Evolutionary conservation across 2,113 vertebrate species (phyloP), one percentile per base, ranked within the genome.

Genomic region (Forbesichthys papilliferus): DNA sequence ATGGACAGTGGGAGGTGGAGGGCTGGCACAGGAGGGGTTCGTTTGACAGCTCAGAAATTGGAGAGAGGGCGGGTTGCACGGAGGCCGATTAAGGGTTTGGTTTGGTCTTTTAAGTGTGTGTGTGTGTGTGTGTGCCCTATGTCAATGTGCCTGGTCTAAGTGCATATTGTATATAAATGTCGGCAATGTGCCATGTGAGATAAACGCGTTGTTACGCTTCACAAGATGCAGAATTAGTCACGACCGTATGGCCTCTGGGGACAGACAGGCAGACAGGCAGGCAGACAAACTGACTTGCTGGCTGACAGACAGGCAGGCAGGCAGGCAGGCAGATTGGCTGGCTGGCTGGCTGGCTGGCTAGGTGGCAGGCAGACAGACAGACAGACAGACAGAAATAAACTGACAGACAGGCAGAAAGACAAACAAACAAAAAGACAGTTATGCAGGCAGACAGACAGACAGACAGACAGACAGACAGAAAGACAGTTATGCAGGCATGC

Each of bases 171-270:
- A 18, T 14, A 42, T 48, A 9, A 12, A 61, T 69, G 51, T 74
- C 46, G 72, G 69, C 66, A 18, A 48, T 33, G 42, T 85, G 79
- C 79, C 63, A 61, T 60, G 5, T 9, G 1, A 68, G 79, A 88
- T 87, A 87, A 86, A 80, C 75, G 69, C 68, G 46, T 82, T 81
- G 79, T 87, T 83, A 80, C 69, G 72, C 75, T 71, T 85, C 77
- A 79, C 75, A 75, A 59, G 67, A 68, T 67, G 64, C 65, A 61
- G 74, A 90, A 87, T 89, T 81, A 85, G 86, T 87, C 81, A 88
- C 61, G 58, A 82, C 73, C 64, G 67, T 68, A 73, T 72, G 57
- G 69, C 75, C 66, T 78, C 65, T 0, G 63, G 69, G 74, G 71
- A 64, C 20, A 49, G 64, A 18, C 66, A 63, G 68, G 72, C 70